Conservation (phyloP, 2,797 vertebrate genomes). For the Pyrrhura leucotis region DNA sequence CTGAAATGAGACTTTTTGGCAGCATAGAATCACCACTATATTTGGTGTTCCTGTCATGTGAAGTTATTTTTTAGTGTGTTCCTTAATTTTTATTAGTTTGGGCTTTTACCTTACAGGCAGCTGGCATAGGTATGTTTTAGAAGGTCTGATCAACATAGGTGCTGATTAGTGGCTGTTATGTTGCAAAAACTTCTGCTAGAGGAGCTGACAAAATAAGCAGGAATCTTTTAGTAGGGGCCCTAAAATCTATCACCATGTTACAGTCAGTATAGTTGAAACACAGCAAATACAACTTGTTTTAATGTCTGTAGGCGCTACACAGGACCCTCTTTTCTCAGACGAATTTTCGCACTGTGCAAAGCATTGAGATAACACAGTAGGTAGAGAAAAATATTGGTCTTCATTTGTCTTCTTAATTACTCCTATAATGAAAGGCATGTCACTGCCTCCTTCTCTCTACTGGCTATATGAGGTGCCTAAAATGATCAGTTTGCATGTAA, state of each 20-base stretch:
- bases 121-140: background rate
- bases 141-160: background rate
- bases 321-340: background rate
- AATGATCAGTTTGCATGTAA: background rate
- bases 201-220: background rate
- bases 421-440: background rate
- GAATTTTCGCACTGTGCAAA: background rate
- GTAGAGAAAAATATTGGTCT: background rate
- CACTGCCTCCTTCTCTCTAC: background rate
- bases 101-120: background rate
- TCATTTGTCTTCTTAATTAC: background rate
- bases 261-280: background rate
- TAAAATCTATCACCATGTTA: background rate
- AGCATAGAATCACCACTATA: fast-evolving
- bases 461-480: background rate
- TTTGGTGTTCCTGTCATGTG: background rate
- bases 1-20: background rate
- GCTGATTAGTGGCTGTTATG: background rate
- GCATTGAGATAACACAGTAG: background rate
- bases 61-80: background rate
- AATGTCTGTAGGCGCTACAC: background rate
- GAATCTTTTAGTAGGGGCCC: background rate
- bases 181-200: background rate
- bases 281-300: background rate
- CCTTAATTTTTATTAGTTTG: background rate